Evolutionary conservation across 23 tunicate genomes (phyloP).

Genomic region (Phallusia fumigata): DNA sequence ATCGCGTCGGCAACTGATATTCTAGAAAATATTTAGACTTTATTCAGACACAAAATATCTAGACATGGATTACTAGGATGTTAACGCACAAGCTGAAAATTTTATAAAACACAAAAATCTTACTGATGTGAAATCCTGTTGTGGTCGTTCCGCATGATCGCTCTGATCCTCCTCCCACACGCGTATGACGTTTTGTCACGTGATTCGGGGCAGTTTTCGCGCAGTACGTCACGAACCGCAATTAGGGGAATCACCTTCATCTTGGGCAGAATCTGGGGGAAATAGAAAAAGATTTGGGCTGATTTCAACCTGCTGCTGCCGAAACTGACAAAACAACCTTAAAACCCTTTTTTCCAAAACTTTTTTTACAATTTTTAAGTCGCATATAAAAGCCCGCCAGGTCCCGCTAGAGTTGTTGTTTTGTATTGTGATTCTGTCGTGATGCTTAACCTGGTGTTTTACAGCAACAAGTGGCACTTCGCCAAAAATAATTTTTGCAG

Average conservation of each 20-base stretch:
- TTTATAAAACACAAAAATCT: background rate
- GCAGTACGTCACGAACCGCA: constrained; percentile 45
- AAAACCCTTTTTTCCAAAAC: no score
- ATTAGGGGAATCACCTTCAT: constrained; percentile 2
- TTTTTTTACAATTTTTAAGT: no score
- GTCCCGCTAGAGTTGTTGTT: no score
- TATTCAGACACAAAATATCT: no score
- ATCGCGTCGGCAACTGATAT: constrained; percentile 40
- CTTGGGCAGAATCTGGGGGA: background rate
- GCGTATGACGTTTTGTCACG: constrained; percentile 64
- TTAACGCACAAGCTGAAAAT: no score
- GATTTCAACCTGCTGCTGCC: background rate
- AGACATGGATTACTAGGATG: no score
- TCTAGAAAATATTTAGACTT: background rate
- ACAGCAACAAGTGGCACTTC: no score
- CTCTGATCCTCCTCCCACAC: constrained; percentile 35
- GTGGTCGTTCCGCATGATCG: constrained; percentile 37
- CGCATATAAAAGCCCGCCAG: no score
- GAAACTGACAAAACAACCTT: background rate
- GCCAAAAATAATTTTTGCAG: no score
- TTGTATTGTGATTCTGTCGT: no score
- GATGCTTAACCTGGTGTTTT: no score
- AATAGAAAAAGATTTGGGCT: background rate
- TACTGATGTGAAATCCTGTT: constrained; percentile 52
- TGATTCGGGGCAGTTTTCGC: constrained; percentile 12